Evolutionary conservation across 2,888 invertebrate species (phyloP), one percentile per base, ranked within the genome.

Genomic region (Dryocosmus kuriphilus): DNA sequence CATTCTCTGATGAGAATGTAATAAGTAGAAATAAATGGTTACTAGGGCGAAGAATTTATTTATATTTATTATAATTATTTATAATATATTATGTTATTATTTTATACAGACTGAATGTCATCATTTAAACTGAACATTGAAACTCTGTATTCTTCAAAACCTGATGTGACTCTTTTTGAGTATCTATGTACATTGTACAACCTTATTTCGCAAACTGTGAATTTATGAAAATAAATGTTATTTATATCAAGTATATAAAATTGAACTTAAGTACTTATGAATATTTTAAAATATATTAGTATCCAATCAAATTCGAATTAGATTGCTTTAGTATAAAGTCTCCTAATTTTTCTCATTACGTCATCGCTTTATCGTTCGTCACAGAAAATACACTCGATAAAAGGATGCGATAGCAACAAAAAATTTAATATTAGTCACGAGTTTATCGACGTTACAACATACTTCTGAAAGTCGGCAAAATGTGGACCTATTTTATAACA

Each of bases 151-250:
- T 67, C 30, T 67, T 30, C 46, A 9, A 67, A 22, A 35, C 16
- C 7, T 35, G 27, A 41, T 67, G 41, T 27, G 16, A 63, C 38
- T 41, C 11, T 16, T 16, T 41, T 67, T 24, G 27, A 16, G 19
- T 67, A 67, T 67, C 19, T 27, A n/a, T n/a, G n/a, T n/a, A 46
- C n/a, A n/a, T n/a, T 46, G 19, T 46, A 30, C 19, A 46, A 71
- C 19, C 30, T 71, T 1, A 27, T 46, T 67, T 46, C 14, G 1
- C 24, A 46, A 41, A 67, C 5, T 46, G 67, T 46, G 41, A 71
- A 46, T 71, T 71, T 51, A 71, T 30, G 71, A 71, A 51, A 71
- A 71, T 71, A 71, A 71, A 71, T 71, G 51, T 71, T 51, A 51
- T 71, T 71, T 30, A 32, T 51, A 71, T 30, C 30, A 71, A 63